Evolutionary conservation across 2,888 invertebrate species (phyloP), one percentile per base, ranked within the genome.

Genomic region (Petrolisthes cinctipes): DNA sequence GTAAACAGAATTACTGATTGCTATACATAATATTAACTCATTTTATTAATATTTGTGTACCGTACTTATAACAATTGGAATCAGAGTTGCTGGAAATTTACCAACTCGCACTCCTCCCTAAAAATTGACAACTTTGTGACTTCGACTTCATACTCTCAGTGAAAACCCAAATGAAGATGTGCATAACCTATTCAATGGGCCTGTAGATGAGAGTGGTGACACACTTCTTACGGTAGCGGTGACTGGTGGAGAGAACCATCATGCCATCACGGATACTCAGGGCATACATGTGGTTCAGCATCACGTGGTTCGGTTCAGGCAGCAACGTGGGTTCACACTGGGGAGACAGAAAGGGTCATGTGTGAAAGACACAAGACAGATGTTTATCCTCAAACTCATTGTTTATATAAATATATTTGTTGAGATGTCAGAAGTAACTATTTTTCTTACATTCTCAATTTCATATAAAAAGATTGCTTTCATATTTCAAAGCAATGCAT

Each of bases 281-380:
- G n/a, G 99, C 99, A 93, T 99, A 99, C 86, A 99, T 94, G 93
- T 99, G 99, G 93, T 99, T 99, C 92, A 99, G 94, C 99, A 99
- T 99, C 54, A 99, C 99, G 93, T 99, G 99, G 93, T 99, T 99
- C 82, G 99, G 99, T 94, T 99, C 99, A n/a, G 99, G 99, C 92
- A 99, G 94, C 92, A 99, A 94, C 82, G 99, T 99, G 82, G 99
- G 99, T 93, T 99, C 99, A 94, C 99, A 99, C 97, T 98, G 93
- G 4, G 4, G 23, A 5, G 54, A 56, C 14, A 56, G 82, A 76
- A 66, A 1, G 37, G 37, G 37, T 20, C 71, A 71, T 71, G 6
- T 9, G 0, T 23, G 23, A 71, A 71, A 5, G 5, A 71, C 23
- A 5, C 23, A n/a, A 71, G 5, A 6, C 71, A 20, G 23, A 5